These are phyloP conservation scores for Hapalemur alaotrensis DNA, from an alignment of 2,797 vertebrate genomes.

Conservation along the genomic window DNA sequence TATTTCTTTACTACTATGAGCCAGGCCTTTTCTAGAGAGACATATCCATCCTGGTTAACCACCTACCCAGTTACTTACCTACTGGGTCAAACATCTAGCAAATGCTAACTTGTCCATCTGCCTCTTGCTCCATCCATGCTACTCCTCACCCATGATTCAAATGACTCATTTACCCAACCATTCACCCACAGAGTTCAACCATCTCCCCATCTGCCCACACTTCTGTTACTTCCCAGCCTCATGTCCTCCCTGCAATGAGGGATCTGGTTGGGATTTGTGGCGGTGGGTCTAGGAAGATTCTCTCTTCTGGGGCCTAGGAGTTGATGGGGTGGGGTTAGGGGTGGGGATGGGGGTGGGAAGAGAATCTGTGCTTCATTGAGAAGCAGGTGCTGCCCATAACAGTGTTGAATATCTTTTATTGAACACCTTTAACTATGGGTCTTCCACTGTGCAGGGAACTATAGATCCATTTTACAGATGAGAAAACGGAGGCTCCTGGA, in stretches of 20 bases:
- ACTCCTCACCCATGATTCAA: not conserved
- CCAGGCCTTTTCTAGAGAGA: not conserved
- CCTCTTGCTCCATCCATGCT: not conserved
- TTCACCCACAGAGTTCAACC: not conserved
- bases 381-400: not conserved
- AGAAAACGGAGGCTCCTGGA: not conserved
- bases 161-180: not conserved
- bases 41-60: not conserved
- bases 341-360: not conserved
- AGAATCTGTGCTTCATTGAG: not conserved
- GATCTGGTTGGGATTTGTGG: not conserved
- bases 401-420: not conserved
- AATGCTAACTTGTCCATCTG: not conserved
- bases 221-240: not conserved
- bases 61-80: not conserved
- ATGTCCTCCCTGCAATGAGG: not conserved
- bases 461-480: slow-evolving; percentile 12
- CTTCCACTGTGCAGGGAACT: not conserved
- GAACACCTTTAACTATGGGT: not conserved
- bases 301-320: not conserved
- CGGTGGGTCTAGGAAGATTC: not conserved
- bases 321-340: not conserved
- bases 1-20: not conserved
- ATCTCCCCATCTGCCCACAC: not conserved
- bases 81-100: not conserved